These are phyloP conservation scores for Porites rus DNA, from an alignment of 92 coral and sea anemone genomes.

Conservation along the genomic window DNA sequence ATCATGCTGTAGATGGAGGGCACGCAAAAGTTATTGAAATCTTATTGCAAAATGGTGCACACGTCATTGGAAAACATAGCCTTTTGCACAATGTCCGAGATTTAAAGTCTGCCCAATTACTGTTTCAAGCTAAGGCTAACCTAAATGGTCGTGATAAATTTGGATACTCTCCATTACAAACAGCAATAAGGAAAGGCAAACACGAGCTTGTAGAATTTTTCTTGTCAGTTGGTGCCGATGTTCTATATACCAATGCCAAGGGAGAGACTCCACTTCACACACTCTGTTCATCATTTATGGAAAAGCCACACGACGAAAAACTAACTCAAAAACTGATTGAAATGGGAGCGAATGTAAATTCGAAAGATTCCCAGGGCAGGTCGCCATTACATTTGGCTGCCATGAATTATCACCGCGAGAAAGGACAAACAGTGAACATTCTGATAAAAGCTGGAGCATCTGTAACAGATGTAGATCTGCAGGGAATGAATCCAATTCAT, in stretches of 20 bases:
- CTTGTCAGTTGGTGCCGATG: slow-evolving; percentile 47
- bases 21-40: slow-evolving; percentile 26
- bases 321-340: slow-evolving; percentile 34
- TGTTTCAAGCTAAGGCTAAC: slow-evolving; percentile 38
- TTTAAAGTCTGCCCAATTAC: slow-evolving; percentile 34
- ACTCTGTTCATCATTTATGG: slow-evolving; percentile 34
- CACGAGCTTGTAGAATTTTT: slow-evolving; percentile 23
- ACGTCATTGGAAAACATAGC: slow-evolving; percentile 22
- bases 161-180: slow-evolving; percentile 34
- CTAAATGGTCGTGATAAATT: slow-evolving; percentile 25
- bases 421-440: slow-evolving; percentile 17
- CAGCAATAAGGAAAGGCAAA: slow-evolving; percentile 14
- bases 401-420: slow-evolving; percentile 4
- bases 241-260: slow-evolving; percentile 15
- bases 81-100: slow-evolving; percentile 40
- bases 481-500: slow-evolving; percentile 53
- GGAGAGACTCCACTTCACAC: slow-evolving; percentile 50
- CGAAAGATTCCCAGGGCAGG: slow-evolving; percentile 36
- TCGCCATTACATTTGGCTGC: slow-evolving; percentile 47
- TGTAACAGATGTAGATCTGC: slow-evolving; percentile 37
- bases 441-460: slow-evolving; percentile 42
- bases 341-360: slow-evolving; percentile 50
- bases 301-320: slow-evolving; percentile 4
- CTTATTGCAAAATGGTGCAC: slow-evolving; percentile 41
- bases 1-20: slow-evolving; percentile 33